A percentile compares a stretch with the other conserved stretches of the same genome.
These are phyloP conservation scores for Sclerodermus sp. DNA, from an alignment of 2,888 invertebrate genomes.

Conservation along the genomic window DNA sequence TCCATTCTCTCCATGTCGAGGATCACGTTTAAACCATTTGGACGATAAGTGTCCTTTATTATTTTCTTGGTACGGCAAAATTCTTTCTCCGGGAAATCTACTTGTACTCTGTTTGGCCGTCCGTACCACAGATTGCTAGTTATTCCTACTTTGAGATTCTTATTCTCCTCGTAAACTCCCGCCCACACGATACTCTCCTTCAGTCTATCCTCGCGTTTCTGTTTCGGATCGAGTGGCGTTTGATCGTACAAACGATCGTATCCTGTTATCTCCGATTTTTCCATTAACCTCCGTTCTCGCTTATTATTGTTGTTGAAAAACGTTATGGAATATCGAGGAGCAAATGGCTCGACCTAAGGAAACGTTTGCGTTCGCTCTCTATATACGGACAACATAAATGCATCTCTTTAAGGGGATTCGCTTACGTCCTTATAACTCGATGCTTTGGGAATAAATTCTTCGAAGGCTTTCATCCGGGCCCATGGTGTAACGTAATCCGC, in stretches of 20 bases:
- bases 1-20: too few species aligned
- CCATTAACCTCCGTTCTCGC: constrained; percentile 7
- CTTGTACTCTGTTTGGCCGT: constrained; percentile 38
- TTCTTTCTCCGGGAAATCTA: constrained; percentile 37
- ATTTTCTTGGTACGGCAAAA: constrained; percentile 34
- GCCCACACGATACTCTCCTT: constrained; percentile 33
- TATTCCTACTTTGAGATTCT: constrained; percentile 34
- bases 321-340: constrained; percentile 31
- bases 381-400: too few species aligned
- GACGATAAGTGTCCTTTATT: constrained; percentile 7
- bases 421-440: constrained; percentile 3
- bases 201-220: constrained; percentile 39
- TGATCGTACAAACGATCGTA: constrained; percentile 39
- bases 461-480: constrained; percentile 30
- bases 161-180: constrained; percentile 39
- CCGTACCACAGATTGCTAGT: constrained; percentile 39
- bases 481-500: constrained; percentile 35
- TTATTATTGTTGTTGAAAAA: constrained; percentile 35
- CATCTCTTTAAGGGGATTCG: too few species aligned
- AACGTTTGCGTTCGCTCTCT: too few species aligned
- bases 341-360: constrained; percentile 40
- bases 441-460: constrained; percentile 24
- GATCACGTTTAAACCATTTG: too few species aligned
- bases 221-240: constrained; percentile 35
- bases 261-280: constrained; percentile 6